Percentiles rank a stretch among this genome's conserved stretches.
phyloP scores from a whole-genome alignment of 2,113 vertebrate genomes.

The Eublepharis macularius region DNA sequence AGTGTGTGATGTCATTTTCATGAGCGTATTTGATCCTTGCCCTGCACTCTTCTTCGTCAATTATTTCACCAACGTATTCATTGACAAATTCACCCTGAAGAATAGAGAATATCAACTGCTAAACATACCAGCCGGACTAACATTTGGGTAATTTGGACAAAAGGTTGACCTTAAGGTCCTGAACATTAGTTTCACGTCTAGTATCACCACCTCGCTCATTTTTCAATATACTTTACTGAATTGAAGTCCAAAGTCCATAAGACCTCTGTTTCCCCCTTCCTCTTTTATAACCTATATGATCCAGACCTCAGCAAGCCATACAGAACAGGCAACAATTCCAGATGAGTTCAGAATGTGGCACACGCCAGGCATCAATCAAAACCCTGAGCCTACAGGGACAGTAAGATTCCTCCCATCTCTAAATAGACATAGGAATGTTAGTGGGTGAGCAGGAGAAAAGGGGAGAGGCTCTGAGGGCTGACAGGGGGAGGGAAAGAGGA shows the following conservation, averaged over 20 bases:
- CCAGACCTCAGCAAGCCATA: background rate
- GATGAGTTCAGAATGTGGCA: fast-evolving
- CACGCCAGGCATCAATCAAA: background rate
- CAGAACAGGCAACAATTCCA: background rate
- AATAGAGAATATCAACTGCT: conserved; percentile 13
- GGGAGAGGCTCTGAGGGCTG: too few relatives aligned
- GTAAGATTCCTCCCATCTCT: background rate
- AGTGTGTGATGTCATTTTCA: conserved; percentile 95
- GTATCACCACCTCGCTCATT: too few relatives aligned
- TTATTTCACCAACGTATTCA: conserved; percentile 95
- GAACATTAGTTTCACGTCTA: background rate
- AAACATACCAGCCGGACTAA: background rate
- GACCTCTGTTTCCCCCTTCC: background rate
- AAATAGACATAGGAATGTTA: too few relatives aligned
- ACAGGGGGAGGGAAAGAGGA: too few relatives aligned
- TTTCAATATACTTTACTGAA: background rate
- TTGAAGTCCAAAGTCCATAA: background rate
- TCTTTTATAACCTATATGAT: background rate
- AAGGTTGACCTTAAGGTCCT: too few relatives aligned
- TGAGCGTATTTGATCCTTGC: conserved; percentile 91
- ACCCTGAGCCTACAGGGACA: background rate
- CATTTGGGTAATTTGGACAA: background rate
- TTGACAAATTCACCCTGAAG: conserved; percentile 96
- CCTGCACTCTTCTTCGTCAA: conserved; percentile 96
- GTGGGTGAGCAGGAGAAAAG: too few relatives aligned